These are phyloP conservation scores for Alligator mississippiensis DNA, from an alignment of 2,113 vertebrate species.

Conservation along the genomic window DNA sequence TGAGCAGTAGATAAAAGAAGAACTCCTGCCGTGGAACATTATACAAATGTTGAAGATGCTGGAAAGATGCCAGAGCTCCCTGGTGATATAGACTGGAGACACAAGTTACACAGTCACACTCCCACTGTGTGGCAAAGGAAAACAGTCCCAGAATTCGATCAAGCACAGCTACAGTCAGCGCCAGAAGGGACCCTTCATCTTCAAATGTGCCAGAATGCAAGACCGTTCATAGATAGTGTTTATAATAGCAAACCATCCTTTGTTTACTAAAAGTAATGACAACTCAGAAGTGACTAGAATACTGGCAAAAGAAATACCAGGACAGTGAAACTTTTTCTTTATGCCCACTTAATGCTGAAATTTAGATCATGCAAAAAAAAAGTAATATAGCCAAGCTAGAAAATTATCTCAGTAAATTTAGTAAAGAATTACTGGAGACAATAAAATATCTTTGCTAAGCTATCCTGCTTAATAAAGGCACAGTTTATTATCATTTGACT, in stretches of 20 bases:
- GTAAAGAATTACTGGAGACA: constrained; percentile 10
- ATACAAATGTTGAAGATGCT: background rate
- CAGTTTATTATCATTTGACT: background rate
- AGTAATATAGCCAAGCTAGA: constrained; percentile 28
- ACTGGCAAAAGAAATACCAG: background rate
- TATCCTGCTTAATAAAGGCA: constrained; percentile 7
- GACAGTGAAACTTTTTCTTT: background rate
- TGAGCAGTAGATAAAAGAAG: constrained; percentile 50
- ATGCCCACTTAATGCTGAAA: background rate
- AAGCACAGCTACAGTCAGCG: background rate
- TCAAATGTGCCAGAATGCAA: constrained; percentile 29
- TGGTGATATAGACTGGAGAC: background rate
- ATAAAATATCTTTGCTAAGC: background rate
- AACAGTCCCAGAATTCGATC: background rate
- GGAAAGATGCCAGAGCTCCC: constrained; percentile 54
- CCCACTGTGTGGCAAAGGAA: constrained; percentile 7
- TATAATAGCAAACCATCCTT: background rate
- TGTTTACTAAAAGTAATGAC: constrained; percentile 13
- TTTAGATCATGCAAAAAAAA: constrained; percentile 16
- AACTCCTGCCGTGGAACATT: constrained; percentile 23
- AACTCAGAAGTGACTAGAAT: background rate
- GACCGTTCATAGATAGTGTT: accelerated
- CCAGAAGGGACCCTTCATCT: constrained; percentile 29
- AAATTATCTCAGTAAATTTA: constrained; percentile 39
- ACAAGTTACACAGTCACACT: background rate